A percentile compares a stretch with the other conserved stretches of the same genome.
These are phyloP conservation scores for Callimorpha dominula DNA, from an alignment of 2,888 invertebrate species.

Conservation along the genomic window DNA sequence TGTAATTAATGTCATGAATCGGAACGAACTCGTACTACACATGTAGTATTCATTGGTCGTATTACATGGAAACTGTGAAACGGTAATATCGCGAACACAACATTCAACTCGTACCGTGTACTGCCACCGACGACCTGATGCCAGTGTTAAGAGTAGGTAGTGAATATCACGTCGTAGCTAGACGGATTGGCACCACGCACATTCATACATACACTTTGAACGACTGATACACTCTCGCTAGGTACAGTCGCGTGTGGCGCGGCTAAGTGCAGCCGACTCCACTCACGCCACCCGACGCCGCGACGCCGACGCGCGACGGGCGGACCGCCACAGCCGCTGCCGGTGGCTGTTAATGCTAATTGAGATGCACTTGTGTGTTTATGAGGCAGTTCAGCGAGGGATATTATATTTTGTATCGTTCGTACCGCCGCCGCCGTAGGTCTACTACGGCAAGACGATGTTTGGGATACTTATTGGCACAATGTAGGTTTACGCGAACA, in stretches of 20 bases:
- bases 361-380: conserved; percentile 9
- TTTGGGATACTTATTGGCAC: no score
- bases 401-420: background rate
- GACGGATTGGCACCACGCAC: background rate
- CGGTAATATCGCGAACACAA: background rate
- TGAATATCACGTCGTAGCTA: background rate
- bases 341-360: background rate
- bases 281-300: no score
- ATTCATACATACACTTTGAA: no score
- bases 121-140: background rate
- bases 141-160: background rate
- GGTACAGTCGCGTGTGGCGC: background rate
- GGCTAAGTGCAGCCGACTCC: background rate
- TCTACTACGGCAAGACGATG: no score
- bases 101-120: background rate
- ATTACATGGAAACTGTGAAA: background rate
- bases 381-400: background rate
- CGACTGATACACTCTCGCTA: background rate
- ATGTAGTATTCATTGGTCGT: background rate
- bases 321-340: background rate
- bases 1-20: no score
- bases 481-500: no score
- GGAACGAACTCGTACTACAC: background rate
- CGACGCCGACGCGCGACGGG: background rate
- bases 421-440: no score